phyloP scores from a whole-genome alignment of 2,888 invertebrate species.

The Cheilosia vernalis region DNA sequence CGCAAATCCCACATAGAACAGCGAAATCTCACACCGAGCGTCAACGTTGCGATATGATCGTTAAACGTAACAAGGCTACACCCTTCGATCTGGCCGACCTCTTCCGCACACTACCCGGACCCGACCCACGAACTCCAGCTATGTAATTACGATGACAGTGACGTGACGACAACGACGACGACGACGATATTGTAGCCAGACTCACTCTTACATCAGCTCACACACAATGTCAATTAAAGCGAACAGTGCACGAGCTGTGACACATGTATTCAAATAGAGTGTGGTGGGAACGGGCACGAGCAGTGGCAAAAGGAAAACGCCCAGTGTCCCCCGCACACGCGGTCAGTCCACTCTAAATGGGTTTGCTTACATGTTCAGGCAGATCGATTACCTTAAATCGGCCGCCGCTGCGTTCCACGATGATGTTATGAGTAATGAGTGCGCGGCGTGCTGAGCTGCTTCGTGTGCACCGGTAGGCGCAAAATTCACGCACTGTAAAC shows the following conservation, averaged over 20 bases:
- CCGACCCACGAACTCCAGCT: conserved; percentile 30
- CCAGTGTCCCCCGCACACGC: conserved; percentile 21
- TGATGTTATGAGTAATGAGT: conserved; percentile 42
- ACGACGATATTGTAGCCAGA: conserved; percentile 13
- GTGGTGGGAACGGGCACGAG: background rate
- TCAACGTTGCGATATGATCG: conserved; percentile 59
- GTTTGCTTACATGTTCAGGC: conserved; percentile 64
- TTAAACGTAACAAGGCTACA: conserved; percentile 72
- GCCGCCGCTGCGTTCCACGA: conserved; percentile 28
- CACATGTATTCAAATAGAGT: background rate
- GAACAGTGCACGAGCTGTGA: conserved; percentile 53
- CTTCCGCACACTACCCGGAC: conserved; percentile 20
- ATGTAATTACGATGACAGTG: conserved; percentile 64
- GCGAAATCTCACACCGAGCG: conserved; percentile 50
- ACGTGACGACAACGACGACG: conserved; percentile 12
- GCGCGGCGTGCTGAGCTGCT: conserved; percentile 12
- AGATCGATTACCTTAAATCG: conserved; percentile 67
- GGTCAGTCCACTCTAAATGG: conserved; percentile 57
- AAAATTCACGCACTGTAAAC: conserved; percentile 64
- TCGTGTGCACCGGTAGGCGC: conserved; percentile 36
- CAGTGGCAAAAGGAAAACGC: conserved; percentile 41
- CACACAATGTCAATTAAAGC: conserved; percentile 49
- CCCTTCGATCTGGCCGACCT: conserved; percentile 70
- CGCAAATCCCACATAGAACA: conserved; percentile 46
- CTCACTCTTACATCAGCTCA: conserved; percentile 38